Evolutionary conservation across 2,888 invertebrate species (phyloP).

Genomic region (Plutella xylostella): DNA sequence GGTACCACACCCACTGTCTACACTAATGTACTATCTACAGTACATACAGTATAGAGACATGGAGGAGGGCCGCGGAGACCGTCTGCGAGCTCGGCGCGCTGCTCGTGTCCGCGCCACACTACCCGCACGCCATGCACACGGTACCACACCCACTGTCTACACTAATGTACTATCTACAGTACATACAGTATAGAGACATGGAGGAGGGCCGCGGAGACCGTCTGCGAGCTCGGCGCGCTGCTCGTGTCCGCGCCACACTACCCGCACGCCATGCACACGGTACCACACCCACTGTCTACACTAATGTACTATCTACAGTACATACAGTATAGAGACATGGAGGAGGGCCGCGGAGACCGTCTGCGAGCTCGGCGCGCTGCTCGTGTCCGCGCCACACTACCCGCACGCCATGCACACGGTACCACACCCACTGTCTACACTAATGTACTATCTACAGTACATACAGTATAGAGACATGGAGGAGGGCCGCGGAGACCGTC

Average conservation of each 20-base stretch:
- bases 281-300: conserved; percentile 15
- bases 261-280: conserved; percentile 43
- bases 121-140: conserved; percentile 43
- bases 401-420: conserved; percentile 45
- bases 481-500: conserved; percentile 75
- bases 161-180: not conserved
- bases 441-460: not conserved
- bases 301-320: not conserved
- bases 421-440: conserved; percentile 5
- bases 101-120: conserved; percentile 69
- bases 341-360: conserved; percentile 77
- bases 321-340: conserved; percentile 64
- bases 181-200: conserved; percentile 58
- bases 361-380: conserved; percentile 82
- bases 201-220: conserved; percentile 76
- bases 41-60: conserved; percentile 58
- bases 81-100: conserved; percentile 86
- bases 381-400: conserved; percentile 68
- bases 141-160: conserved; percentile 19
- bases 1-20: conserved; percentile 19
- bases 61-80: conserved; percentile 75
- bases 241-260: conserved; percentile 70
- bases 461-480: not conserved
- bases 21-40: not conserved
- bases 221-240: conserved; percentile 84